Conservation (phyloP, 1,140 invertebrate genomes). For the Macrobrachium nipponense region DNA sequence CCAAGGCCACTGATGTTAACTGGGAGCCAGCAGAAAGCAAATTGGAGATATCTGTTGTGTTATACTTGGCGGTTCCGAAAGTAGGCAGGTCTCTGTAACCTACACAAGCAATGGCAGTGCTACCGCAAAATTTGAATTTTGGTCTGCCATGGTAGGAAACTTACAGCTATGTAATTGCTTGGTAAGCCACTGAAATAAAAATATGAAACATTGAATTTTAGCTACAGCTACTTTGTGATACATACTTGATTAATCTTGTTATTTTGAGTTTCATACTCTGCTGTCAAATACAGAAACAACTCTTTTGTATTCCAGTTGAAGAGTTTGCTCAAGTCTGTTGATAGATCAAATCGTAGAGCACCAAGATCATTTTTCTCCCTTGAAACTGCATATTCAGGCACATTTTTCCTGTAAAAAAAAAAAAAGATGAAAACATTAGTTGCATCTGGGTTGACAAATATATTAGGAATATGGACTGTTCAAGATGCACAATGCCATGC, state of each 20-base stretch:
- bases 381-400: conserved; percentile 94
- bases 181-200: too few relatives aligned
- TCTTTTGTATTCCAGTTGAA: conserved; percentile 99
- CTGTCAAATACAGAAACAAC: conserved; percentile 95
- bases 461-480: neutral
- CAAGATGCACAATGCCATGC: neutral
- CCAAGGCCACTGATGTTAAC: too few relatives aligned
- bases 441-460: too few relatives aligned
- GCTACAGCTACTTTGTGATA: neutral
- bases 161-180: too few relatives aligned
- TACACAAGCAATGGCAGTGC: too few relatives aligned
- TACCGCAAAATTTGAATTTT: too few relatives aligned
- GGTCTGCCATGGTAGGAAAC: too few relatives aligned
- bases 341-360: conserved; percentile 91
- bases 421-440: neutral
- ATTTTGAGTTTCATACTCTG: conserved; percentile 91
- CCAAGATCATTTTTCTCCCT: conserved; percentile 96
- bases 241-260: conserved; percentile 89
- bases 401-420: conserved; percentile 84
- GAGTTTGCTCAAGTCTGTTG: conserved; percentile 81
- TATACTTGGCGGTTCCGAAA: too few relatives aligned
- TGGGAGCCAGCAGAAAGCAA: too few relatives aligned
- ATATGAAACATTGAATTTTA: too few relatives aligned
- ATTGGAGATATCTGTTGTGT: too few relatives aligned
- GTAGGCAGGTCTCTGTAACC: too few relatives aligned